These are phyloP conservation scores for Anoplopoma fimbria DNA, from an alignment of 2,113 vertebrate genomes.

Conservation along the genomic window DNA sequence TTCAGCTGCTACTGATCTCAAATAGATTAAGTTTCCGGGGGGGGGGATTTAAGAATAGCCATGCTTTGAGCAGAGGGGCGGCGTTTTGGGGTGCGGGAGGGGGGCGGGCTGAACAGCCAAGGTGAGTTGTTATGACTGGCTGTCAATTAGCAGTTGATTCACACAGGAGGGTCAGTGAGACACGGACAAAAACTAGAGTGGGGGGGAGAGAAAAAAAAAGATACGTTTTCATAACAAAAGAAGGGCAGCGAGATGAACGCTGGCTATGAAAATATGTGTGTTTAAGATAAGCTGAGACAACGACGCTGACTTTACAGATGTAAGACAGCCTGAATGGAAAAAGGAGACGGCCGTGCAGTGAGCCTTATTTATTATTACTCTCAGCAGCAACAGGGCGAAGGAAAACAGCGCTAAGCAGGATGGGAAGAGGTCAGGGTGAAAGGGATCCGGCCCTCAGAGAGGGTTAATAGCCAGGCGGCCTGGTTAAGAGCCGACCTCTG, in stretches of 20 bases:
- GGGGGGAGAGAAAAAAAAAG: constrained; percentile 42
- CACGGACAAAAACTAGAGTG: constrained; percentile 36
- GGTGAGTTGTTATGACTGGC: constrained; percentile 85
- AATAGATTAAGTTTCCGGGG: constrained; percentile 78
- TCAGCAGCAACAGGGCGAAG: constrained; percentile 69
- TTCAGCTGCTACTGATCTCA: constrained; percentile 87
- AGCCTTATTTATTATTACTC: constrained; percentile 80
- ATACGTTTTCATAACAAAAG: constrained; percentile 81
- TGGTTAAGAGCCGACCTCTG: constrained; percentile 67
- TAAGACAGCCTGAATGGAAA: constrained; percentile 70
- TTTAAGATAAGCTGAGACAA: constrained; percentile 78
- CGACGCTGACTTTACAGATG: constrained; percentile 72
- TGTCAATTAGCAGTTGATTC: constrained; percentile 85
- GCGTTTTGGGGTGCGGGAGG: constrained; percentile 21
- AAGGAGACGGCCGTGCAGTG: constrained; percentile 61
- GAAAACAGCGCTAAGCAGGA: constrained; percentile 71
- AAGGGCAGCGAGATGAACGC: constrained; percentile 67
- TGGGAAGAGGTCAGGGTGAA: constrained; percentile 71
- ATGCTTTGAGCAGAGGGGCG: constrained; percentile 54
- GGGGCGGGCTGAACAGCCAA: constrained; percentile 46
- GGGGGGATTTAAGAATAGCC: constrained; percentile 72
- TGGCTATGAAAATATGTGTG: constrained; percentile 75
- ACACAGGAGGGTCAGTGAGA: constrained; percentile 77
- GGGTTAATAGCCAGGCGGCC: constrained; percentile 71
- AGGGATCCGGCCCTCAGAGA: constrained; percentile 74